phyloP scores from a whole-genome alignment of 2,113 vertebrate genomes.

The Heptranchias perlo region DNA sequence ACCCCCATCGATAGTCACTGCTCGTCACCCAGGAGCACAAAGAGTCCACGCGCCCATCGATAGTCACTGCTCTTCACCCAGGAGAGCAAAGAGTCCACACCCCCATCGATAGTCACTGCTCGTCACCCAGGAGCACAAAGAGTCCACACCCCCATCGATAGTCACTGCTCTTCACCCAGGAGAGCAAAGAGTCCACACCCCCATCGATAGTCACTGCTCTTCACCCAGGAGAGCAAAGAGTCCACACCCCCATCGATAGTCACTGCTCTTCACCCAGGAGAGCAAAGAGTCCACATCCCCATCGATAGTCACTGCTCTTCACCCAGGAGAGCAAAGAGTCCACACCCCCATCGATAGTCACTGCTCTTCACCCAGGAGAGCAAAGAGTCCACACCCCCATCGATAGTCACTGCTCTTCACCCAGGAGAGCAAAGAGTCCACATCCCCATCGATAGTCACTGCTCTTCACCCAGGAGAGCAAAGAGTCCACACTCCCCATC shows the following conservation, averaged over 20 bases:
- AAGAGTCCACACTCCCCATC: too few species aligned
- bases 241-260: too few species aligned
- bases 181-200: too few species aligned
- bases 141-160: too few species aligned
- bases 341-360: neutral
- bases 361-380: neutral
- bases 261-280: neutral
- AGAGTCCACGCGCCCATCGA: too few species aligned
- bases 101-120: neutral
- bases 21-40: neutral
- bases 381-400: too few species aligned
- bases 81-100: too few species aligned
- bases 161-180: neutral
- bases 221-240: neutral
- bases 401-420: neutral
- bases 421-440: neutral
- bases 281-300: too few species aligned
- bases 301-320: neutral
- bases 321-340: neutral
- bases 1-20: neutral
- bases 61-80: neutral
- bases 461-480: neutral
- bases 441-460: neutral
- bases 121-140: neutral
- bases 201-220: neutral